These are phyloP conservation scores for Perognathus longimembris DNA, from an alignment of 2,113 vertebrate species.

Conservation along the genomic window DNA sequence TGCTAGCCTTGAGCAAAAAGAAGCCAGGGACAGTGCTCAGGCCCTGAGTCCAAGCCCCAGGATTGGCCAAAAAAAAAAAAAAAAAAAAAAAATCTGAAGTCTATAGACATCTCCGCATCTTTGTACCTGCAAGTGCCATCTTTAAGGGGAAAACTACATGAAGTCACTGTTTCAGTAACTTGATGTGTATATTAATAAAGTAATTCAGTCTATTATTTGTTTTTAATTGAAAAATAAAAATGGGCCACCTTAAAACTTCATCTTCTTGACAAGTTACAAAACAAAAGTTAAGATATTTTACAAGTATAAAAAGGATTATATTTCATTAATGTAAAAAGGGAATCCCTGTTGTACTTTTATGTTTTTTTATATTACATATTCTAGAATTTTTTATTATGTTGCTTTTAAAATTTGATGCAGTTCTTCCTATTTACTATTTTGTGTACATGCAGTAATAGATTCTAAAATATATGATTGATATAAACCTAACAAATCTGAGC, in stretches of 20 bases:
- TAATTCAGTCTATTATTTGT: conserved; percentile 78
- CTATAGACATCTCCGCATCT: conserved; percentile 69
- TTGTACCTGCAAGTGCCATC: conserved; percentile 79
- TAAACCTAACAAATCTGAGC: conserved; percentile 68
- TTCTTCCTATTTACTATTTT: conserved; percentile 65
- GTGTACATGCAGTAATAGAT: conserved; percentile 64
- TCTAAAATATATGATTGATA: conserved; percentile 61
- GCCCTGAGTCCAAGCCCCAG: too few relatives aligned
- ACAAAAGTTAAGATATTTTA: conserved; percentile 50
- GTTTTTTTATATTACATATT: conserved; percentile 66
- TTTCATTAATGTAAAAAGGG: conserved; percentile 60
- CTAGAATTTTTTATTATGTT: conserved; percentile 64
- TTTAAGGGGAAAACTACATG: conserved; percentile 75
- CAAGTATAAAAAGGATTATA: conserved; percentile 60
- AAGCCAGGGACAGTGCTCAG: too few relatives aligned
- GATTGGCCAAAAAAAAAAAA: too few relatives aligned
- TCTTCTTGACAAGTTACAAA: conserved; percentile 60
- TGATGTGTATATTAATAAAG: conserved; percentile 82
- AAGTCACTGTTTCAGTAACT: conserved; percentile 71
- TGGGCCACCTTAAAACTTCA: conserved; percentile 45
- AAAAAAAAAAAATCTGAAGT: too few relatives aligned
- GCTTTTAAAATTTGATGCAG: conserved; percentile 71
- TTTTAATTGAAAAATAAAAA: conserved; percentile 73
- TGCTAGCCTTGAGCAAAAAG: too few relatives aligned
- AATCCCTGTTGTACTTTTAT: conserved; percentile 49